Base-by-base conservation (phyloP, 2,113 vertebrate genomes). In the Prionailurus viverrinus region DNA sequence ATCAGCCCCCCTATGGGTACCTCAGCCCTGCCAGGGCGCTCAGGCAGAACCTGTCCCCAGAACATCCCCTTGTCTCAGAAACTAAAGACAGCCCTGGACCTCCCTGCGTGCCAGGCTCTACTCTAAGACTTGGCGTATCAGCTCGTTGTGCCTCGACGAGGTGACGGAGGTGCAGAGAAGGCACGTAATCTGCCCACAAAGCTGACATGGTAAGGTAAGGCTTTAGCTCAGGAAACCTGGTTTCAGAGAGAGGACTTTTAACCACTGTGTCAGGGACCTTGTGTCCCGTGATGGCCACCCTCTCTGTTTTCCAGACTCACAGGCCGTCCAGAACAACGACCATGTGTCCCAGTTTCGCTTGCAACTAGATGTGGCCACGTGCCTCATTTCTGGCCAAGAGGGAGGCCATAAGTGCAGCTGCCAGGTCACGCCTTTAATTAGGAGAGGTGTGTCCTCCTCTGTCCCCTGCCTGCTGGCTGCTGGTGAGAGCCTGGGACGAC, bases 221-320 rank as follows among this genome's bases (percentile, higher is more conserved):
- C 61, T 69, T 27, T 27, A 53, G 45, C 78, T 82, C 36, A 31
- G 78, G 33, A 79, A 87, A 55, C 45, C 51, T 7, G 19, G 41
- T 41, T 89, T 92, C 63, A 65, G 93, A 89, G 83, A 31, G 36
- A 91, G 39, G 39, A 63, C 73, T 74, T 63, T 33, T 13, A 92
- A 78, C 21, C 36, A 29, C 13, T 4, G 19, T 23, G 19, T 61
- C 29, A 45, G 51, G 76, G 61, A 71, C 73, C 15, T 36, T 27
- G 39, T 41, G 21, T 7, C 7, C 53, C 12, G 91, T 33, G 55
- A 74, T 13, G 65, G 3, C 53, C 16, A 76, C 58, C 19, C 21
- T 55, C 55, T 27, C 69, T 33, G 36, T 53, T 66, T 79, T 27
- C 65, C 41, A 78, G 33, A 69, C 55, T 71, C 31, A 80, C 76